Evolutionary conservation across 2,113 vertebrate species (phyloP).

Genomic region (Scomber scombrus): DNA sequence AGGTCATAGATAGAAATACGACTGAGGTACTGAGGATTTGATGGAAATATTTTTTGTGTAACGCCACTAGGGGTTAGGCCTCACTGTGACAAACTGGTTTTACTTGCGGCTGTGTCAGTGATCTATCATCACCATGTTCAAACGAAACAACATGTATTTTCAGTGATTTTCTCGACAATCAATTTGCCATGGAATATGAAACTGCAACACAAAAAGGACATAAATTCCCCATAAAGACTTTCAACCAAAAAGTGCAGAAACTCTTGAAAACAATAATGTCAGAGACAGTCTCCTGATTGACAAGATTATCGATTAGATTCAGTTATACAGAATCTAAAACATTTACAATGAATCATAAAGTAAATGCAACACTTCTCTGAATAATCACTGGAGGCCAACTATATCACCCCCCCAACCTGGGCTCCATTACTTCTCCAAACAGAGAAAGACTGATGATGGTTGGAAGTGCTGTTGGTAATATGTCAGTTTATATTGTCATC

Average conservation of each 20-base stretch:
- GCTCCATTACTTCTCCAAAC: conserved; percentile 78
- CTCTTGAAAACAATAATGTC: not conserved
- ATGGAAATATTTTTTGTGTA: not conserved
- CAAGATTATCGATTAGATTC: too few relatives aligned
- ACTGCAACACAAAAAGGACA: conserved; percentile 7
- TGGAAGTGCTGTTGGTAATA: conserved; percentile 68
- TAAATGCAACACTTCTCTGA: not conserved
- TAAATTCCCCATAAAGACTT: not conserved
- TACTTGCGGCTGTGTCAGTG: not conserved
- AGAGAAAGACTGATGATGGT: conserved; percentile 73
- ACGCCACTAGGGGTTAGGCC: not conserved
- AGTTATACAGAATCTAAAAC: conserved; percentile 11
- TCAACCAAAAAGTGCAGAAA: not conserved
- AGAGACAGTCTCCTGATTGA: not conserved
- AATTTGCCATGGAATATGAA: conserved; percentile 17
- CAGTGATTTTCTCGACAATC: not conserved
- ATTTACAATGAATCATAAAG: conserved; percentile 33
- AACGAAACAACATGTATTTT: conserved; percentile 9
- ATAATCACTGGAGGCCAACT: conserved; percentile 45
- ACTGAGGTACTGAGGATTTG: not conserved
- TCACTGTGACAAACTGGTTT: conserved; percentile 43
- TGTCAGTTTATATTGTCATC: conserved; percentile 79
- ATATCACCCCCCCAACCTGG: conserved; percentile 66
- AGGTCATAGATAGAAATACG: not conserved
- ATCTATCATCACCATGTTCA: conserved; percentile 22